phyloP scores from a whole-genome alignment of 2,888 invertebrate species.

The Calameuta pallipes region DNA sequence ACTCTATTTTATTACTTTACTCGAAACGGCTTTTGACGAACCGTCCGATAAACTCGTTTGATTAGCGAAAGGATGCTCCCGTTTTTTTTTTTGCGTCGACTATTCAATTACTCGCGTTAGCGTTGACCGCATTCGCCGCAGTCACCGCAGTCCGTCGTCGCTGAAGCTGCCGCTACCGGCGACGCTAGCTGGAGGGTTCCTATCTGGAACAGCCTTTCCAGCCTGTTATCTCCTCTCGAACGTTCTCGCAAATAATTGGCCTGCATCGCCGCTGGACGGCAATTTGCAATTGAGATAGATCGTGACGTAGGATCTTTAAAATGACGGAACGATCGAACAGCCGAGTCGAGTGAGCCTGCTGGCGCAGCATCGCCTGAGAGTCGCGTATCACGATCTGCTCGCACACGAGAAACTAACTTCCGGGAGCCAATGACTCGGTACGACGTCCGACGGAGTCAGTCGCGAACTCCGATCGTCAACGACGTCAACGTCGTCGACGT shows the following conservation, averaged over 20 bases:
- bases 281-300: neutral
- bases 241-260: slow-evolving; percentile 39
- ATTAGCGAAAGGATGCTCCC: too few relatives aligned
- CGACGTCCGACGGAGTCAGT: too few relatives aligned
- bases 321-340: neutral
- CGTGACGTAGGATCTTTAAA: neutral
- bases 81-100: too few relatives aligned
- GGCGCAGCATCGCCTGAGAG: neutral
- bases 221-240: slow-evolving; percentile 28
- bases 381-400: neutral
- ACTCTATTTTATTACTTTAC: too few relatives aligned
- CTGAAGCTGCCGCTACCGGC: neutral
- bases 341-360: too few relatives aligned
- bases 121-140: too few relatives aligned
- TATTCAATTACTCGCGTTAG: too few relatives aligned
- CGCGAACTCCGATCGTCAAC: neutral
- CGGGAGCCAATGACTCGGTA: too few relatives aligned
- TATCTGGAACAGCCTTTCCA: slow-evolving; percentile 37
- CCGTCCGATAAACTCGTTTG: too few relatives aligned
- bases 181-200: neutral
- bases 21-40: too few relatives aligned
- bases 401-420: neutral
- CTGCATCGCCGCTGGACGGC: slow-evolving; percentile 29
- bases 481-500: slow-evolving; percentile 41
- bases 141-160: neutral